phyloP scores from a whole-genome alignment of 2,113 vertebrate species.

The Polypterus bichir region DNA sequence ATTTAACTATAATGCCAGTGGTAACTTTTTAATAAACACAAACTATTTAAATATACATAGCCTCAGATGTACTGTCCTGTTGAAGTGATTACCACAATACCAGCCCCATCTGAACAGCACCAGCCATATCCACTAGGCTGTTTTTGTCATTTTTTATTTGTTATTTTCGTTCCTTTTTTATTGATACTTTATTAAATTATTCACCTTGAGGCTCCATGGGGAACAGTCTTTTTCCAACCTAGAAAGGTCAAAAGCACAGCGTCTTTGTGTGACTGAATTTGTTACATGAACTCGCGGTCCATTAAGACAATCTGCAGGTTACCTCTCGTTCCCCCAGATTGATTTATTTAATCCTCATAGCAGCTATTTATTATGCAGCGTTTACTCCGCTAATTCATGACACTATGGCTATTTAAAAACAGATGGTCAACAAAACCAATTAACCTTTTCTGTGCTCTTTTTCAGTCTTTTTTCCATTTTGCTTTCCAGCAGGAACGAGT shows the following conservation, averaged over 20 bases:
- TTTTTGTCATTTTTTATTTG: neutral
- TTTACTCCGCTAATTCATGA: slow-evolving; percentile 32
- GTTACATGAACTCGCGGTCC: slow-evolving; percentile 34
- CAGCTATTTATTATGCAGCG: slow-evolving; percentile 40
- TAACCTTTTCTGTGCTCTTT: slow-evolving; percentile 56
- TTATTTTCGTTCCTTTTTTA: neutral
- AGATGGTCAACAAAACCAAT: slow-evolving; percentile 72
- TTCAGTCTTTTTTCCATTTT: slow-evolving; percentile 37
- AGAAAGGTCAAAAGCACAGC: slow-evolving; percentile 22
- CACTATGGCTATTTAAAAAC: slow-evolving; percentile 36
- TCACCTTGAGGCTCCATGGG: slow-evolving; percentile 20
- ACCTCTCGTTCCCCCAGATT: slow-evolving; percentile 34
- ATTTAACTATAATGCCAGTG: too few relatives aligned
- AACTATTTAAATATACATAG: too few relatives aligned
- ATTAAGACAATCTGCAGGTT: slow-evolving; percentile 45
- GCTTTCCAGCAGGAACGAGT: slow-evolving; percentile 36
- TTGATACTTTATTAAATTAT: slow-evolving; percentile 5
- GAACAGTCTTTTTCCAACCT: slow-evolving; percentile 11
- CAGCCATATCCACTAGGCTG: too few relatives aligned
- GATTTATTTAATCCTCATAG: slow-evolving; percentile 44
- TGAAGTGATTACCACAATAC: too few relatives aligned
- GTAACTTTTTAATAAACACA: too few relatives aligned
- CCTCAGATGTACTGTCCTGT: too few relatives aligned
- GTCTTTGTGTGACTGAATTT: slow-evolving; percentile 26
- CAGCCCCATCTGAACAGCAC: too few relatives aligned